These are phyloP conservation scores for Pogonocherus hispidulus DNA, from an alignment of 2,888 invertebrate species.

Conservation along the genomic window DNA sequence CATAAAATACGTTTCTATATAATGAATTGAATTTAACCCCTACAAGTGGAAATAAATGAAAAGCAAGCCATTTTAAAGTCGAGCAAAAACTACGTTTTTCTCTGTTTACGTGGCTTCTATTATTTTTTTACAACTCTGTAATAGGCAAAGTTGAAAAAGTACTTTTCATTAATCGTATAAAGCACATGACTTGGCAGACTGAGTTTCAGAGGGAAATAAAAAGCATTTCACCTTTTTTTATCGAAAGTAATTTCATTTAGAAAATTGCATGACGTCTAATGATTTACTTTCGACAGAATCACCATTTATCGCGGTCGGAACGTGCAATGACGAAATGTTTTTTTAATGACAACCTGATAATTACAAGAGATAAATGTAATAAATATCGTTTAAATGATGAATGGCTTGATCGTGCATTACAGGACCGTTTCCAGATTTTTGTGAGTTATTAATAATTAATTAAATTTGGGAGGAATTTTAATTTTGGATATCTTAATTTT, in stretches of 20 bases:
- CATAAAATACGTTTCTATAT: neutral
- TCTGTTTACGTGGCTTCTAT: neutral
- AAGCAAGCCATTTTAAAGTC: neutral
- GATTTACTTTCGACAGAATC: constrained; percentile 8
- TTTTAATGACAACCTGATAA: constrained; percentile 4
- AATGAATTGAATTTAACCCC: neutral
- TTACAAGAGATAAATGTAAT: constrained; percentile 6
- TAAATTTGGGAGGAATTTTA: no score
- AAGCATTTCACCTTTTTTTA: constrained; percentile 5
- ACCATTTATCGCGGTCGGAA: neutral
- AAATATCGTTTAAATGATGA: neutral
- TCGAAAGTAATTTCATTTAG: constrained; percentile 18
- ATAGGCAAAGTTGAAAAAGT: neutral
- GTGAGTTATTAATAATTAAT: neutral
- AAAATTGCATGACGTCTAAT: constrained; percentile 12
- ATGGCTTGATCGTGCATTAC: neutral
- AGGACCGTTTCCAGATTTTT: neutral
- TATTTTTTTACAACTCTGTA: neutral
- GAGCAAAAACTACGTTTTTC: neutral
- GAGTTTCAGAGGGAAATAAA: neutral
- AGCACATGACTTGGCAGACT: neutral
- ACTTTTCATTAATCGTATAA: neutral
- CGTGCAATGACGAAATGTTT: constrained; percentile 2
- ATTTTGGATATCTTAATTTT: no score
- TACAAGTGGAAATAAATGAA: neutral